Conservation (phyloP, 2,888 invertebrate genomes). For the Spisula subtruncata region DNA sequence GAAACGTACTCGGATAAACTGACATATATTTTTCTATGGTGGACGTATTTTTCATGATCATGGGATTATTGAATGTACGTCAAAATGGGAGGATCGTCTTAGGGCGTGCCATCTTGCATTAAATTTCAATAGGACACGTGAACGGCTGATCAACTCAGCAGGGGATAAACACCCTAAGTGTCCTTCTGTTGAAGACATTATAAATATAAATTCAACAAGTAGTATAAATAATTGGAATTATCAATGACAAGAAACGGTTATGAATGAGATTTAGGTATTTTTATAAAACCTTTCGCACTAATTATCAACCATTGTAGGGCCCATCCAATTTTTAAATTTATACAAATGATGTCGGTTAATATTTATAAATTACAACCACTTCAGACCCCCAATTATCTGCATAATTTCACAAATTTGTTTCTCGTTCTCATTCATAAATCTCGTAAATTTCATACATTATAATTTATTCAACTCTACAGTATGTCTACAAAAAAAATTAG, state of each 20-base stretch:
- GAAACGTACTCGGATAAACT: neutral
- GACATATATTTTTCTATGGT: neutral
- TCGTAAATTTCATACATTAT: neutral
- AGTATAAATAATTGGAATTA: slow-evolving; percentile 23
- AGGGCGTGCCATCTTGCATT: neutral
- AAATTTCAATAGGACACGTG: slow-evolving; percentile 1
- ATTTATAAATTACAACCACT: neutral
- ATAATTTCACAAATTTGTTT: neutral
- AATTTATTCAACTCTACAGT: neutral
- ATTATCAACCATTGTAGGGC: neutral
- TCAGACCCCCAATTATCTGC: neutral
- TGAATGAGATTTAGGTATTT: slow-evolving; percentile 13
- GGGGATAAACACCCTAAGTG: neutral
- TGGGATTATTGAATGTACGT: neutral
- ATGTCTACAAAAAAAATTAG: neutral
- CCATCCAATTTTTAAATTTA: slow-evolving; percentile 16
- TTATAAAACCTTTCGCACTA: neutral
- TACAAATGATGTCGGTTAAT: neutral
- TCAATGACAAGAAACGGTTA: slow-evolving; percentile 16
- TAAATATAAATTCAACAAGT: neutral
- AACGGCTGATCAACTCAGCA: neutral
- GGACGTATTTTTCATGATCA: neutral
- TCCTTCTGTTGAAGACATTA: neutral
- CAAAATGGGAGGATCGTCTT: neutral
- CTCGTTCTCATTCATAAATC: slow-evolving; percentile 24